A percentile compares a stretch with the other conserved stretches of the same genome.
phyloP scores from a whole-genome alignment of 2,113 vertebrate genomes.

The Camarhynchus parvulus region DNA sequence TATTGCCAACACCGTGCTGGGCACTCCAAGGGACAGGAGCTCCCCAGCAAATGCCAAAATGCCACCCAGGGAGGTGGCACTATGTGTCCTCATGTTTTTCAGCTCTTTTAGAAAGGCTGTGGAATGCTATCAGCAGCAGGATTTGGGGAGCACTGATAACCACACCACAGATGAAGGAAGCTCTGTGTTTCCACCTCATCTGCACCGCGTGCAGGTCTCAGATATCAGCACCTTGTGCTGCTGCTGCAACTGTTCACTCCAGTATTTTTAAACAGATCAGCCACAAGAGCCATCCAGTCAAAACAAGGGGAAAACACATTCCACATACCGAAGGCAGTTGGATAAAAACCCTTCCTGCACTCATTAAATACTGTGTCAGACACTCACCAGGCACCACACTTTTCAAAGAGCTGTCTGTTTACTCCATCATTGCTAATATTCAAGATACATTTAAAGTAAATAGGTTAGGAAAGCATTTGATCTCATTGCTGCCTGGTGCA shows the following conservation, averaged over 20 bases:
- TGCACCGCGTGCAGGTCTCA: background rate
- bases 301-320: constrained; percentile 57
- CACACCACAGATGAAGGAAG: background rate
- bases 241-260: constrained; percentile 14
- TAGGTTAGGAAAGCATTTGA: constrained; percentile 54
- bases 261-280: constrained; percentile 14
- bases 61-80: background rate
- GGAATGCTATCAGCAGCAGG: background rate
- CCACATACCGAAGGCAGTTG: background rate
- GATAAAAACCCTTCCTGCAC: background rate
- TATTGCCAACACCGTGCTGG: accelerated
- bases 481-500: background rate
- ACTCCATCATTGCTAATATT: constrained; percentile 39
- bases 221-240: background rate
- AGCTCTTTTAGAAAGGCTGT: background rate
- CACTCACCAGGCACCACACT: constrained; percentile 18
- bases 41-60: background rate
- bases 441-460: constrained; percentile 57
- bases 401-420: constrained; percentile 30
- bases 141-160: background rate
- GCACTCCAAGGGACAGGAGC: background rate
- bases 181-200: background rate
- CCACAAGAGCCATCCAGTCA: constrained; percentile 20
- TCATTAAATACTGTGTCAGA: constrained; percentile 44
- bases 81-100: background rate